phyloP scores from a whole-genome alignment of 2,797 vertebrate species.

The Crocidura indochinensis region DNA sequence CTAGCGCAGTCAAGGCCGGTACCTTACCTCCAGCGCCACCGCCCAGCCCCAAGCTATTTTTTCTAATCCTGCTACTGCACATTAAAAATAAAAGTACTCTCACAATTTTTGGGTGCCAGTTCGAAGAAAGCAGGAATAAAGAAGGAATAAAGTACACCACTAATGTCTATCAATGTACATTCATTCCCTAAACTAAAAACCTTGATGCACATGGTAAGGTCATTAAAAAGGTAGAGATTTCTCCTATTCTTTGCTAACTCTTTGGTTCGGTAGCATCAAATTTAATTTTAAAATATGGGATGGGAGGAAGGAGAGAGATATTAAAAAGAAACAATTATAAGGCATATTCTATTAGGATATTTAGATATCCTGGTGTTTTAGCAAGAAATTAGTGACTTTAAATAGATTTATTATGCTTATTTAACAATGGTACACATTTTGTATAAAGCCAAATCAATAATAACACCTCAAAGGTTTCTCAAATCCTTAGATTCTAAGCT shows the following conservation, averaged over 20 bases:
- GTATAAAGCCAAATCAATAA: constrained; percentile 27
- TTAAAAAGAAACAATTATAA: neutral
- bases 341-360: constrained; percentile 22
- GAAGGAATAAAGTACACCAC: constrained; percentile 41
- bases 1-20: too few species aligned
- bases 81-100: constrained; percentile 18
- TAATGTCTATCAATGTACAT: neutral
- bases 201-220: neutral
- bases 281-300: neutral
- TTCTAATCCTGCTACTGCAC: too few species aligned
- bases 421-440: constrained; percentile 39
- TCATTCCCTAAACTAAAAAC: constrained; percentile 48
- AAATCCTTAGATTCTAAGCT: constrained; percentile 35
- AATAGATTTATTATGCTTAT: constrained; percentile 56
- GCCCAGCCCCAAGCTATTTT: too few species aligned
- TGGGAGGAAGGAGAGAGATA: neutral
- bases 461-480: constrained; percentile 39
- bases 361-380: constrained; percentile 45
- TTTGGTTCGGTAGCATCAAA: constrained; percentile 49
- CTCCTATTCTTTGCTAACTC: constrained; percentile 5
- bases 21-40: too few species aligned
- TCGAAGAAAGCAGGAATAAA: constrained; percentile 49
- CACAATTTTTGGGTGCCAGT: constrained; percentile 66
- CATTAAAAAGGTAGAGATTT: constrained; percentile 22
- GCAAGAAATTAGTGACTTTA: constrained; percentile 54